Evolutionary conservation across 2,888 invertebrate species (phyloP), one percentile per base, ranked within the genome.

Genomic region (Dicyrtomina minuta): DNA sequence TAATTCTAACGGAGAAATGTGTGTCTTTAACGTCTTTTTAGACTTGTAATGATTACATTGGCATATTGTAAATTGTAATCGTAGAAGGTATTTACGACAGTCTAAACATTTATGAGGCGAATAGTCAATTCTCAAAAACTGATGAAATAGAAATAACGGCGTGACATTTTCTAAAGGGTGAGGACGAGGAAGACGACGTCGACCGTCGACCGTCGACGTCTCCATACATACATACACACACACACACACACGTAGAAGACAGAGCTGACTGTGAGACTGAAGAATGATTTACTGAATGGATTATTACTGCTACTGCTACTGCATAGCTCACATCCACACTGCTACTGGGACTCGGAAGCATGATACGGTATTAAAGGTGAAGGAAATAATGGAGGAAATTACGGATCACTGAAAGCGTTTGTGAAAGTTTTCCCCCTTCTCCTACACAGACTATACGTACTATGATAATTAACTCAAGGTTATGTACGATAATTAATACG

Each of bases 401-500:
- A 71, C 72, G 73, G 75, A 75, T 75, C 75, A 75, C 66, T 73
- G 73, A 66, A 51, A 72, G 59, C 65, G 73, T 71, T n/a, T n/a
- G n/a, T n/a, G n/a, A n/a, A n/a, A n/a, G n/a, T n/a, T n/a, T n/a
- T n/a, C n/a, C n/a, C n/a, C n/a, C n/a, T n/a, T n/a, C n/a, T n/a
- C n/a, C n/a, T n/a, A n/a, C n/a, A n/a, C n/a, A n/a, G n/a, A n/a
- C n/a, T n/a, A n/a, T n/a, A n/a, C n/a, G n/a, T n/a, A 3, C 33
- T 33, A 33, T 33, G 33, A 33, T 71, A 71, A 74, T 72, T 73
- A 69, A 70, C 73, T 70, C 70, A 72, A 70, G 66, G 72, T 71
- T 73, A 72, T 75, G 72, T 71, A 75, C 70, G 71, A 72, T 75
- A 75, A 72, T 75, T 75, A 75, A 70, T 62, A 55, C 43, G 4